Conservation (phyloP, 2,888 invertebrate species). For the Amphipoea lucens region DNA sequence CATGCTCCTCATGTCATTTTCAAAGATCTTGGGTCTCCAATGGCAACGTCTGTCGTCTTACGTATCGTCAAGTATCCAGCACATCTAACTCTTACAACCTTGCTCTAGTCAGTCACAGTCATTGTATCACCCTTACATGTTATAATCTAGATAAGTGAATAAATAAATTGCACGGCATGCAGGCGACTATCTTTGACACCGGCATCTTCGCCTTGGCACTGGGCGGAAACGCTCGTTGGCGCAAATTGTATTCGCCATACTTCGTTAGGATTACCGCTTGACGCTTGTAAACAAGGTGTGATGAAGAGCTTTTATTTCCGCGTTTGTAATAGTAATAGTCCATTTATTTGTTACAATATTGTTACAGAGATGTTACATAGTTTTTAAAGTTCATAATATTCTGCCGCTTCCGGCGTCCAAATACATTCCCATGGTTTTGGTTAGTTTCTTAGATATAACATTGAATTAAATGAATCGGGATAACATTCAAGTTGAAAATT, state of each 20-base stretch:
- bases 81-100: background rate
- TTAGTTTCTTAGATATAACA: too few relatives aligned
- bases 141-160: constrained; percentile 7
- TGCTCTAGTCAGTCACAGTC: background rate
- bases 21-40: background rate
- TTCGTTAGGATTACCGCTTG: constrained; percentile 71
- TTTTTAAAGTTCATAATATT: too few relatives aligned
- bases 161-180: constrained; percentile 39
- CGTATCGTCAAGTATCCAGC: background rate
- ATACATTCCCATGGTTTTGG: too few relatives aligned
- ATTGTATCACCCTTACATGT: constrained; percentile 4
- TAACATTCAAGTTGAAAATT: too few relatives aligned
- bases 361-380: background rate
- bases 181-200: constrained; percentile 51
- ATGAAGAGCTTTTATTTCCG: constrained; percentile 37
- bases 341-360: background rate
- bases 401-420: too few relatives aligned
- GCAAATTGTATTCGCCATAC: constrained; percentile 83
- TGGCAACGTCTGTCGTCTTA: background rate
- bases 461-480: too few relatives aligned
- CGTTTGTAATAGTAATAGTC: background rate
- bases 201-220: constrained; percentile 70
- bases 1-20: background rate
- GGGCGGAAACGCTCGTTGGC: constrained; percentile 81
- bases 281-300: constrained; percentile 17